Conservation (phyloP, 2,113 vertebrate genomes). For the Lota lota region DNA sequence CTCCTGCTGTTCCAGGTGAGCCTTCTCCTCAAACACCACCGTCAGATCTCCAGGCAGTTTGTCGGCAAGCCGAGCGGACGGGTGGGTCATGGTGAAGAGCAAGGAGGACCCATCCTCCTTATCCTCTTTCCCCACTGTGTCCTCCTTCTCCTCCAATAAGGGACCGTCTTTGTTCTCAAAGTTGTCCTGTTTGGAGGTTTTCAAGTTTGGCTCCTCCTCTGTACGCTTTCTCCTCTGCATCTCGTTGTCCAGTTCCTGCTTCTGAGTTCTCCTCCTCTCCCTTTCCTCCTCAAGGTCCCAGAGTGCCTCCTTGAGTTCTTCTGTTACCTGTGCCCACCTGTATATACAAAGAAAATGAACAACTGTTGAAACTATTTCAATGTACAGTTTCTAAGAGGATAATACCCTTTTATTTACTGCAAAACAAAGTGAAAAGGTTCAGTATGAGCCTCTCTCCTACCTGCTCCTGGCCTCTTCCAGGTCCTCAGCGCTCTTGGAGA, state of each 20-base stretch:
- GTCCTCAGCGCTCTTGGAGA: constrained; percentile 59
- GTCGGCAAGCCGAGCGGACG: constrained; percentile 24
- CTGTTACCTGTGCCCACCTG: constrained; percentile 66
- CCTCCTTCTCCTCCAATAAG: constrained; percentile 41
- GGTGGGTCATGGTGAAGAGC: constrained; percentile 6
- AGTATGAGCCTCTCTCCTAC: constrained; percentile 47
- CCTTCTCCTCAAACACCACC: constrained; percentile 57
- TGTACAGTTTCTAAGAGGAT: neutral
- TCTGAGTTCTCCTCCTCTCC: constrained; percentile 28
- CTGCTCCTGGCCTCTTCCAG: constrained; percentile 67
- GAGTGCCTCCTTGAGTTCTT: constrained; percentile 60
- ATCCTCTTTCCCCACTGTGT: constrained; percentile 14
- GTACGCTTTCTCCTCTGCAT: constrained; percentile 44
- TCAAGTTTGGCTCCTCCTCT: constrained; percentile 55
- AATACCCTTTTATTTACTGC: neutral
- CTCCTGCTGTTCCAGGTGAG: constrained; percentile 65
- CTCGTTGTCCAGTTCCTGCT: constrained; percentile 59
- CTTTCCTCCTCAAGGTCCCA: constrained; percentile 55
- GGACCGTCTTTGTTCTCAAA: constrained; percentile 49
- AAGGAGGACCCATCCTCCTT: constrained; percentile 13
- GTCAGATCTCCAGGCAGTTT: constrained; percentile 55
- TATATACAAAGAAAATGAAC: neutral
- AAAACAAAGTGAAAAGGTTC: neutral
- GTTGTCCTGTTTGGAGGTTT: constrained; percentile 49
- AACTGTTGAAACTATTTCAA: neutral